Percentiles rank a stretch among this genome's conserved stretches.
Evolutionary conservation across 2,113 vertebrate genomes (phyloP).

Genomic region (Zeus faber): DNA sequence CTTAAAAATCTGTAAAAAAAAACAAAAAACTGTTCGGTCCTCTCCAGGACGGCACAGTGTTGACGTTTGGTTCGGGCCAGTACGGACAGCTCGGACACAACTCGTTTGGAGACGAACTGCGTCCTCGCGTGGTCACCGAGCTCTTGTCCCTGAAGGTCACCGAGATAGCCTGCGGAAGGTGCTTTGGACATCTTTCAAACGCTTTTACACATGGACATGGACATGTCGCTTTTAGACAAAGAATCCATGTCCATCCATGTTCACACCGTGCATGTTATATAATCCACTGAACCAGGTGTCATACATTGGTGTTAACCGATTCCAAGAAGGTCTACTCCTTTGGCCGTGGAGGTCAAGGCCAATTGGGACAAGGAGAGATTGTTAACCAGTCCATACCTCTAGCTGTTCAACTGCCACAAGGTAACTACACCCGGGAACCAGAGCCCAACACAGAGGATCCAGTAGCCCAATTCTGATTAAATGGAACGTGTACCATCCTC

Average conservation of each 20-base stretch:
- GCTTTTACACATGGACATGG: too few species aligned
- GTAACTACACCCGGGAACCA: too few species aligned
- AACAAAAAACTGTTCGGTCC: neutral
- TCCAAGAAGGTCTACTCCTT: conserved; percentile 54
- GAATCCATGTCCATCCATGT: too few species aligned
- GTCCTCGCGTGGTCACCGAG: conserved; percentile 85
- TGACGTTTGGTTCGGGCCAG: conserved; percentile 89
- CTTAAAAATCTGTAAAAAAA: too few species aligned
- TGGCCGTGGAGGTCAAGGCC: conserved; percentile 51
- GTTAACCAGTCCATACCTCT: conserved; percentile 42
- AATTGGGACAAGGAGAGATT: conserved; percentile 48
- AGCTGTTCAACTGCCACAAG: conserved; percentile 38
- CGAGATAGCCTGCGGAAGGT: conserved; percentile 88
- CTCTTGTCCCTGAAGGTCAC: conserved; percentile 81
- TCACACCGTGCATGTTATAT: too few species aligned
- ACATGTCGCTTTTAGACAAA: too few species aligned
- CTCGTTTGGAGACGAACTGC: conserved; percentile 82
- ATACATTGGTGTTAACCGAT: conserved; percentile 53
- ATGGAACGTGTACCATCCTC: too few species aligned
- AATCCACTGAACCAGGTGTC: conserved; percentile 42
- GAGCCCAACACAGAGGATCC: too few species aligned
- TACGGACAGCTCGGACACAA: conserved; percentile 92
- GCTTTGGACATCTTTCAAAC: conserved; percentile 1
- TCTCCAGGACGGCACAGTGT: conserved; percentile 83
- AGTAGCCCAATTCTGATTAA: too few species aligned